Percentiles rank a stretch among this genome's conserved stretches.
phyloP scores from a whole-genome alignment of 2,797 vertebrate genomes.

The Gymnothorax reevesii region DNA sequence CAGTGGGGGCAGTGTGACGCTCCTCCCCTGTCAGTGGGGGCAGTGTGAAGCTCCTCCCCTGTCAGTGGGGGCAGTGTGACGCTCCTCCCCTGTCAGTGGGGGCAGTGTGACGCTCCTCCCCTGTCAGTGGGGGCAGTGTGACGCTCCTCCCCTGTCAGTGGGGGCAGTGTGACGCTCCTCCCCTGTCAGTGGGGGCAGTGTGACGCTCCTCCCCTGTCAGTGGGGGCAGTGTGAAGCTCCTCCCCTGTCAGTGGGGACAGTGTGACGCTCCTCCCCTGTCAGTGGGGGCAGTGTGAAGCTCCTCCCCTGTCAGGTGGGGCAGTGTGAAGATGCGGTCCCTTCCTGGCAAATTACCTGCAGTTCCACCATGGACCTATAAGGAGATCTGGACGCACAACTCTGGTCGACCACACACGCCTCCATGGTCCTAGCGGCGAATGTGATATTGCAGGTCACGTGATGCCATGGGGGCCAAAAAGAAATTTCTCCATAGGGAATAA shows the following conservation, averaged over 20 bases:
- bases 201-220: neutral
- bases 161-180: conserved; percentile 3
- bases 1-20: neutral
- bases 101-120: neutral
- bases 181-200: neutral
- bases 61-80: neutral
- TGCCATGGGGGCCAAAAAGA: too few species aligned
- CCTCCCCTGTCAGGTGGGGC: neutral
- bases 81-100: neutral
- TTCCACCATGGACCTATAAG: too few species aligned
- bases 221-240: conserved; percentile 6
- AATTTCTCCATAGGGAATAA: too few species aligned
- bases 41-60: neutral
- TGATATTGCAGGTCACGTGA: too few species aligned
- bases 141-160: neutral
- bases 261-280: neutral
- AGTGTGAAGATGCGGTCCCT: neutral
- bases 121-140: neutral
- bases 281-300: neutral
- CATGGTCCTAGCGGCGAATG: too few species aligned
- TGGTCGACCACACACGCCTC: too few species aligned
- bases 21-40: neutral
- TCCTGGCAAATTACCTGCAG: neutral
- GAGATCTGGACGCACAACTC: too few species aligned
- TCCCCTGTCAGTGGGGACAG: neutral